Evolutionary conservation across 2,888 invertebrate species (phyloP), one percentile per base, ranked within the genome.

Genomic region (Zeuzera pyrina): DNA sequence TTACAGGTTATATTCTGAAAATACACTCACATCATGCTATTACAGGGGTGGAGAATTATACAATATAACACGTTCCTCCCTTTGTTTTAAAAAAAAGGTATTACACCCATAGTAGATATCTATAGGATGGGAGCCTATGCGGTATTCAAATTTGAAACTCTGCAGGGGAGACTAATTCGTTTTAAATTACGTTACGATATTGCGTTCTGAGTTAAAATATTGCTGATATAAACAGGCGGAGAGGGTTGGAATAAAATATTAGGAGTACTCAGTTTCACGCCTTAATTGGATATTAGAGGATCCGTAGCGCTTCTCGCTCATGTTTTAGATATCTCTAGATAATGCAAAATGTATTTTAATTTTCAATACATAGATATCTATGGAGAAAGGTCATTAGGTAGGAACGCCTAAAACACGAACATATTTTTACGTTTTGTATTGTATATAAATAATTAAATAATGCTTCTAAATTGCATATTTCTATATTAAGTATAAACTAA

Each of bases 141-240:
- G 53, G 65, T 76, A 79, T 81, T 79, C 74, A 83, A 83, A 83
- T 81, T 25, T 60, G 56, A 52, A 57, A 59, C 64, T 55, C 58
- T 41, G 67, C 65, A 68, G 73, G 83, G 81, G 78, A 68, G 66
- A 69, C 81, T 83, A 83, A 83, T 83, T 83, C 63, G 77, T 76
- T 83, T 83, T 74, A 81, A 81, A 83, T 83, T 83, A 73, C 77
- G 70, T 79, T 79, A 78, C 74, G 74, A 78, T 83, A 83, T 81
- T 83, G 66, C 78, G 54, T 70, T 69, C 52, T 49, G 62, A 60
- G 63, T 67, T 78, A 65, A 76, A 73, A 72, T 81, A 77, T 79
- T 53, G 69, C 68, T 52, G 65, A 67, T 61, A 73, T 73, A 74
- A 72, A 77, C 67, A 66, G 46, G 45, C 49, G 48, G 65, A 74